Percentiles rank a stretch among this genome's conserved stretches.
phyloP scores from a whole-genome alignment of 2,797 vertebrate genomes.

The Rhincodon typus region DNA sequence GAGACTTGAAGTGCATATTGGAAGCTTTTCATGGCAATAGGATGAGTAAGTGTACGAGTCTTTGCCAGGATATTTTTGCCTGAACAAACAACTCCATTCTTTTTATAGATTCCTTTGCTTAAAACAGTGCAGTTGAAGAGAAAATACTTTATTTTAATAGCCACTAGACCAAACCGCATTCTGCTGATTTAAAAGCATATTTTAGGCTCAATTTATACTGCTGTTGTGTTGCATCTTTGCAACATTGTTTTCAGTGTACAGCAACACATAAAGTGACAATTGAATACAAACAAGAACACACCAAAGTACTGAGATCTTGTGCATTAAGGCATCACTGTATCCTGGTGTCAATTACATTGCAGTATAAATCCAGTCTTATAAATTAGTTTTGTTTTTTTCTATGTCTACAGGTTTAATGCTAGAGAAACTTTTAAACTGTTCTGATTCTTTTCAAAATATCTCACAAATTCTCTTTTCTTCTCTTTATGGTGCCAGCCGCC shows the following conservation, averaged over 20 bases:
- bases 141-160: background rate
- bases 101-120: background rate
- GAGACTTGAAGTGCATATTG: background rate
- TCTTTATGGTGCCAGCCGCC: conserved; percentile 4
- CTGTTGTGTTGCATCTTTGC: background rate
- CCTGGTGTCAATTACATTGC: background rate
- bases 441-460: conserved; percentile 8
- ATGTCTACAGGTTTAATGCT: background rate
- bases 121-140: background rate
- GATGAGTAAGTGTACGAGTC: background rate
- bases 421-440: background rate
- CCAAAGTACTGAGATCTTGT: background rate
- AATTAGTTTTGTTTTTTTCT: background rate
- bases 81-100: background rate
- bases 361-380: background rate
- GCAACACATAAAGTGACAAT: background rate
- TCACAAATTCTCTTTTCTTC: conserved; percentile 29
- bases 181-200: background rate
- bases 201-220: background rate
- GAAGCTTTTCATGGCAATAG: background rate
- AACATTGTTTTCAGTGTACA: background rate
- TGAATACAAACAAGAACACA: too few species aligned
- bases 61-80: background rate
- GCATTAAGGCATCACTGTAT: too few species aligned
- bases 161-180: background rate